Evolutionary conservation across 2,888 invertebrate species (phyloP).

Genomic region (Campaea margaritaria): DNA sequence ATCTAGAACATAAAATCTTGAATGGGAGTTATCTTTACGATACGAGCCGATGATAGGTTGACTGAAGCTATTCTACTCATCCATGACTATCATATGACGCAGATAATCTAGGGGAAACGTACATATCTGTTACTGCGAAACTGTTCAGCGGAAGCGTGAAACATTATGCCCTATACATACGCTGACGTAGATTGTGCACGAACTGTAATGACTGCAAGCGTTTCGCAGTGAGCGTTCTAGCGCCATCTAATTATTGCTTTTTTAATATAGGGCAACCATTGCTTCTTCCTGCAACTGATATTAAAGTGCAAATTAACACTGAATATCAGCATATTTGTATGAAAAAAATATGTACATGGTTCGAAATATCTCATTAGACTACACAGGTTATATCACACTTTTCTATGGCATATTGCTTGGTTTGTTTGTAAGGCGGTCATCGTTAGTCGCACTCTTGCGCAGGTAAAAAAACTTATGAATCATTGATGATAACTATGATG

Average conservation of each 20-base stretch:
- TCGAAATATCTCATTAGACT: too few species aligned
- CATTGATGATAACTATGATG: constrained; percentile 59
- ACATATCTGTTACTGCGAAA: background rate
- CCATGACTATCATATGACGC: constrained; percentile 6
- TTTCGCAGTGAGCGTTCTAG: background rate
- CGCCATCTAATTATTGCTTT: constrained; percentile 22
- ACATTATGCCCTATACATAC: background rate
- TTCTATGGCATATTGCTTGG: background rate
- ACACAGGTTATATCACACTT: constrained; percentile 6
- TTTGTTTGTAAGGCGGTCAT: constrained; percentile 34
- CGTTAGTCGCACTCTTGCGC: constrained; percentile 35
- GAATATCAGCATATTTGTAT: background rate
- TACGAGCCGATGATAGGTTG: constrained; percentile 1
- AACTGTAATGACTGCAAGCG: background rate
- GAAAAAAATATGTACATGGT: too few species aligned
- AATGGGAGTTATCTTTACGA: constrained; percentile 8
- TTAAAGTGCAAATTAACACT: constrained; percentile 7
- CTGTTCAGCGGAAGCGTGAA: background rate
- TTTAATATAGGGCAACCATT: constrained; percentile 30
- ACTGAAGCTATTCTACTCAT: constrained; percentile 10
- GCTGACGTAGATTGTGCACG: background rate
- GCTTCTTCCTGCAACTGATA: constrained; percentile 14
- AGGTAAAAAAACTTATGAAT: constrained; percentile 59
- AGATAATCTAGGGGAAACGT: background rate
- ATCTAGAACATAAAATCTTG: constrained; percentile 3